A percentile compares a stretch with the other conserved stretches of the same genome.
These are phyloP conservation scores for Dolichoris vasculosae DNA, from an alignment of 1,140 invertebrate genomes.

Conservation along the genomic window DNA sequence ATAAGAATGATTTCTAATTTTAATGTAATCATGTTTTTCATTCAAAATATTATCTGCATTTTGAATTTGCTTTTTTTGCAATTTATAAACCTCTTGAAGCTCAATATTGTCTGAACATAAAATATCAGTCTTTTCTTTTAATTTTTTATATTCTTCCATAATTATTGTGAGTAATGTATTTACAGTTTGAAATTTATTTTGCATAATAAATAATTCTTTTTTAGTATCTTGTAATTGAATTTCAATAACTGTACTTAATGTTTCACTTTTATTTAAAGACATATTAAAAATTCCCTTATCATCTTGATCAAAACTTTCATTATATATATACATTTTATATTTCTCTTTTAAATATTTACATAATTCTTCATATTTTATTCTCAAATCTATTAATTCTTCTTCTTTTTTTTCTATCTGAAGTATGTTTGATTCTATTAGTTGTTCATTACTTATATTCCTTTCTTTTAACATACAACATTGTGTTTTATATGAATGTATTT, in stretches of 20 bases:
- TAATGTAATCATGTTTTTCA: background rate
- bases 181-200: slow-evolving; percentile 46
- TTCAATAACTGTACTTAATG: slow-evolving; percentile 69
- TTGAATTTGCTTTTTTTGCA: background rate
- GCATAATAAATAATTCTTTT: slow-evolving; percentile 58
- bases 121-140: slow-evolving; percentile 13
- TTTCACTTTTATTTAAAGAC: slow-evolving; percentile 64
- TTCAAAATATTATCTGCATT: background rate
- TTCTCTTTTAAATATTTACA: slow-evolving; percentile 62
- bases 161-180: slow-evolving; percentile 27
- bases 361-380: slow-evolving; percentile 67
- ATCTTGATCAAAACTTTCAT: slow-evolving; percentile 69
- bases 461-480: slow-evolving; percentile 58
- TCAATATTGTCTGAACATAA: slow-evolving; percentile 26
- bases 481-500: slow-evolving; percentile 55
- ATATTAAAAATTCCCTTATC: slow-evolving; percentile 52
- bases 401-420: slow-evolving; percentile 64
- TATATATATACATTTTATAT: slow-evolving; percentile 53
- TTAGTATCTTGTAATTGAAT: slow-evolving; percentile 69
- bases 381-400: slow-evolving; percentile 64
- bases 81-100: background rate
- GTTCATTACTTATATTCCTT: slow-evolving; percentile 60
- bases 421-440: slow-evolving; percentile 59
- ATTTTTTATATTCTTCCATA: slow-evolving; percentile 44
- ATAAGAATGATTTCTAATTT: background rate